These are phyloP conservation scores for Platycheirus rosarum DNA, from an alignment of 2,888 invertebrate genomes.

Conservation along the genomic window DNA sequence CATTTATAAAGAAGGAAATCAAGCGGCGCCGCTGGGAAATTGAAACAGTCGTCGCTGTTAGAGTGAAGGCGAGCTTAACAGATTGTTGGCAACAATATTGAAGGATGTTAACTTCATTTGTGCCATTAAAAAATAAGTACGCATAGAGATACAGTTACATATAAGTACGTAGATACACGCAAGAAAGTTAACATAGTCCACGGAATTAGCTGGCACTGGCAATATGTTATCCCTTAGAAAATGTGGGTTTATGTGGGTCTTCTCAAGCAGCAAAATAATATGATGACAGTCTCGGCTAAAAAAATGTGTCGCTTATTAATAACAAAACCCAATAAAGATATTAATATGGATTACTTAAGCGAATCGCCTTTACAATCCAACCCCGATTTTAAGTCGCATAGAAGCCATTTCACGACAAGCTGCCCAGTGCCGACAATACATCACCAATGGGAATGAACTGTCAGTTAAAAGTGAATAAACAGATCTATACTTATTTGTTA, in stretches of 20 bases:
- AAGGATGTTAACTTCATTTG: conserved; percentile 25
- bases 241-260: neutral
- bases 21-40: conserved; percentile 66
- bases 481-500: too few relatives aligned
- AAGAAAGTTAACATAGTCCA: conserved; percentile 20
- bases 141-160: too few relatives aligned
- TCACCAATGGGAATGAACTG: too few relatives aligned
- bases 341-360: too few relatives aligned
- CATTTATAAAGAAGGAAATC: conserved; percentile 64
- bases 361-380: too few relatives aligned
- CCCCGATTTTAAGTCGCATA: too few relatives aligned
- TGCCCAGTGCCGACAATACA: too few relatives aligned
- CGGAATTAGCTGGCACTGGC: conserved; percentile 12
- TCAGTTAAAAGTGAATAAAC: too few relatives aligned
- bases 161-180: conserved; percentile 1
- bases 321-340: too few relatives aligned
- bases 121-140: neutral
- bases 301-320: too few relatives aligned
- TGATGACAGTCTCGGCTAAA: neutral
- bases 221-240: conserved; percentile 7
- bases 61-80: conserved; percentile 32
- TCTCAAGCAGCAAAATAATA: neutral
- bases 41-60: conserved; percentile 54
- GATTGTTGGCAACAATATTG: conserved; percentile 32
- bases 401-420: too few relatives aligned